Base-by-base conservation (phyloP, 2,888 invertebrate genomes). In the Drosophila birchii region DNA sequence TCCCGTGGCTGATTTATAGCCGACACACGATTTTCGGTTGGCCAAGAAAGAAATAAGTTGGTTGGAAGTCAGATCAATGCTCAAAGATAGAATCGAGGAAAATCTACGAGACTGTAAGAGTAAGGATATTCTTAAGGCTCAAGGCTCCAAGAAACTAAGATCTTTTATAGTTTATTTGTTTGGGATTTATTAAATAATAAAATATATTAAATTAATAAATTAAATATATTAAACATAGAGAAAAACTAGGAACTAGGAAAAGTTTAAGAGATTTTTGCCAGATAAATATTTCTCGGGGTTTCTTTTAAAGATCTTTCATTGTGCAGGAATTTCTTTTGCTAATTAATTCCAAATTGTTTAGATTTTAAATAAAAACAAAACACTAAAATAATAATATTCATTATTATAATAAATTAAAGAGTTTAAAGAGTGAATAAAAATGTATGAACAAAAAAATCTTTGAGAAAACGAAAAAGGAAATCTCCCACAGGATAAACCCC, bases 1-100 rank as follows among this genome's bases (percentile, higher is more conserved):
- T 23, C 34, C 43, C 51, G 26, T 55, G 51, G 56, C 79, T 79
- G 81, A 83, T 81, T 81, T 81, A 81, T 83, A 81, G 68, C 47
- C 78, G 44, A 59, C 69, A 71, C 78, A 77, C 76, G 79, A 81
- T 63, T 69, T 61, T 57, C 55, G 68, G 70, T 70, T 54, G 75
- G 68, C 66, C 43, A 56, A 66, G 47, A 49, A 61, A 47, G 49
- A 60, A 49, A 53, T 44, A 58, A 54, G 34, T 29, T 67, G 45
- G 63, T 16, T 34, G 32, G 56, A 56, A 66, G 47, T 41, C 67
- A 68, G 67, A 64, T 68, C 67, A 68, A 56, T 49, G 64, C 56
- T 34, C 64, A 34, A 23, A 36, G 64, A 64, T 68, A 66, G 26
- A 26, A 26, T 26, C 26, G 26, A 26, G 26, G 26, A 26, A 26